phyloP scores from a whole-genome alignment of 2,888 invertebrate species.

The Acrocyrtus sp. region DNA sequence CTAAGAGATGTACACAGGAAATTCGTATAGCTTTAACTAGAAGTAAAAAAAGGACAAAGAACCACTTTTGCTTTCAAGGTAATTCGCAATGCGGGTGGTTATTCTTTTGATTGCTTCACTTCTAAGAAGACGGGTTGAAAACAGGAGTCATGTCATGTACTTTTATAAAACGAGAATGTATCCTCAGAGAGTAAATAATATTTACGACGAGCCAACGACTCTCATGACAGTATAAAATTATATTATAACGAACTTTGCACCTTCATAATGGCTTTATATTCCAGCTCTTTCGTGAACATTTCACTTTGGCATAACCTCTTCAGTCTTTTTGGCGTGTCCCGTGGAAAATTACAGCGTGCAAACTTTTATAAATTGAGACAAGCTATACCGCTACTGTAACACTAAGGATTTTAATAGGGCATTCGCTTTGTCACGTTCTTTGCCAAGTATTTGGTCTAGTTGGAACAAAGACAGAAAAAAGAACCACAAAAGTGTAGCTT shows the following conservation, averaged over 20 bases:
- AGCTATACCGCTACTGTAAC: too few relatives aligned
- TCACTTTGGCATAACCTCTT: neutral
- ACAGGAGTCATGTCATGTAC: too few relatives aligned
- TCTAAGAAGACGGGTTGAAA: neutral
- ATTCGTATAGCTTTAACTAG: neutral
- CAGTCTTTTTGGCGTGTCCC: neutral
- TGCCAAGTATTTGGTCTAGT: conserved; percentile 39
- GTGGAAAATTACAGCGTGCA: conserved; percentile 7
- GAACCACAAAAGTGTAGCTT: neutral
- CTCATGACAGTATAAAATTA: too few relatives aligned
- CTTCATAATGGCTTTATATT: neutral
- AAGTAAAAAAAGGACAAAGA: conserved; percentile 21
- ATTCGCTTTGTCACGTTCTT: neutral
- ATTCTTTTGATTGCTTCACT: neutral
- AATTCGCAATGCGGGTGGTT: neutral
- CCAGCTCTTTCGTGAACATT: neutral
- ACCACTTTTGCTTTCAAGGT: conserved; percentile 37
- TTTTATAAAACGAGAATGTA: too few relatives aligned
- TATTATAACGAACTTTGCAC: too few relatives aligned
- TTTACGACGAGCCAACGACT: too few relatives aligned
- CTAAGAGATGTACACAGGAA: conserved; percentile 16
- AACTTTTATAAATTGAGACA: neutral
- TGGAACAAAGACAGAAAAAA: conserved; percentile 27
- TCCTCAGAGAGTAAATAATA: too few relatives aligned
- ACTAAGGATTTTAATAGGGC: neutral